phyloP scores from a whole-genome alignment of 2,113 vertebrate species.

The Gobiocypris rarus region DNA sequence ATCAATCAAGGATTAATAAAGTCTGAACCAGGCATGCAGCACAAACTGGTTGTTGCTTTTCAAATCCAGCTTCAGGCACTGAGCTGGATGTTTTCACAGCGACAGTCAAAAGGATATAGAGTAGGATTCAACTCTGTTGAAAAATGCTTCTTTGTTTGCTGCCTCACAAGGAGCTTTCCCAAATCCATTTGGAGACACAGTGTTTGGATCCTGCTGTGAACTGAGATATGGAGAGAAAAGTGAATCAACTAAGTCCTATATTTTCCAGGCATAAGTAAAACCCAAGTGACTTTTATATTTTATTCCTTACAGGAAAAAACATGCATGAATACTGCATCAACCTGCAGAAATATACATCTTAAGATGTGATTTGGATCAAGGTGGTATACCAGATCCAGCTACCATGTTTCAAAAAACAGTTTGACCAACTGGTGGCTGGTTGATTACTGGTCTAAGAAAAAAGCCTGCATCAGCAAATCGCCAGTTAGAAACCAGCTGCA shows the following conservation, averaged over 20 bases:
- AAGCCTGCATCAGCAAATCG: neutral
- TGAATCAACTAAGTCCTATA: neutral
- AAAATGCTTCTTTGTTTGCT: conserved; percentile 90
- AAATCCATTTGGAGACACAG: conserved; percentile 60
- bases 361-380: neutral
- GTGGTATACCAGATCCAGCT: neutral
- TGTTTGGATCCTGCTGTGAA: conserved; percentile 57
- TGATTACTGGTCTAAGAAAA: neutral
- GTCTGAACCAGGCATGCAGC: neutral
- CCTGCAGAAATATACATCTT: neutral
- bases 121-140: conserved; percentile 89
- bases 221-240: conserved; percentile 60
- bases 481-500: neutral
- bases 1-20: neutral
- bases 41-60: neutral
- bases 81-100: neutral
- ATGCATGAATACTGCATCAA: neutral
- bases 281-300: neutral
- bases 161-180: conserved; percentile 78
- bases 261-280: neutral
- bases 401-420: neutral
- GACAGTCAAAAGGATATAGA: conserved; percentile 89
- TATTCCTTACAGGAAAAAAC: neutral
- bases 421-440: neutral
- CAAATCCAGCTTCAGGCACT: neutral